These are phyloP conservation scores for Lampris incognitus DNA, from an alignment of 2,113 vertebrate genomes.

Conservation along the genomic window DNA sequence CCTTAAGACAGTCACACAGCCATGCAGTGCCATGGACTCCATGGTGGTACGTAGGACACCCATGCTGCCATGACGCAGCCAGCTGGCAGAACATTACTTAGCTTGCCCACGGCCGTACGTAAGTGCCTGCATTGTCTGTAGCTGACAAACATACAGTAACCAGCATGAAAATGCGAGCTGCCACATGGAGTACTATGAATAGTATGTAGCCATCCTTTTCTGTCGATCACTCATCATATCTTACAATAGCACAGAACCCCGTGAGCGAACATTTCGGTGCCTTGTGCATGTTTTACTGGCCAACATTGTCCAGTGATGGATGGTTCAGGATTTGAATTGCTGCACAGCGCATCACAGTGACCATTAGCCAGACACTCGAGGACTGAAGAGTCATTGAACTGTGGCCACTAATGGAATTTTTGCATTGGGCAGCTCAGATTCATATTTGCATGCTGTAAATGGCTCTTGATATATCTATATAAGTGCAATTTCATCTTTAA, in stretches of 20 bases:
- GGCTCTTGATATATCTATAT: conserved; percentile 64
- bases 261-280: conserved; percentile 23
- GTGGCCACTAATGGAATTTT: conserved; percentile 76
- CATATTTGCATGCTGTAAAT: conserved; percentile 78
- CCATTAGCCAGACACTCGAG: conserved; percentile 80
- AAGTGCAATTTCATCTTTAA: conserved; percentile 26
- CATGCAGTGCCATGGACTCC: conserved; percentile 67
- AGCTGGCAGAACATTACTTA: conserved; percentile 69
- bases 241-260: conserved; percentile 53
- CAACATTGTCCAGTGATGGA: conserved; percentile 69
- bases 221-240: conserved; percentile 69
- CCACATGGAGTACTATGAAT: conserved; percentile 70
- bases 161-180: conserved; percentile 67
- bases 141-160: conserved; percentile 74
- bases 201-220: conserved; percentile 62
- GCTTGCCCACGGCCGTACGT: conserved; percentile 76
- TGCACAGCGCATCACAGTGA: conserved; percentile 69
- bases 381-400: conserved; percentile 80
- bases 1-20: conserved; percentile 29
- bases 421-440: conserved; percentile 72
- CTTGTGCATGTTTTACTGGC: conserved; percentile 63
- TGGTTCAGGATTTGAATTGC: conserved; percentile 73
- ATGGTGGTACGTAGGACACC: conserved; percentile 60
- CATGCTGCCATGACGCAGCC: conserved; percentile 75
- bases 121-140: conserved; percentile 72